Base-by-base conservation (phyloP, 2,888 invertebrate genomes). In the Metacarcinus magister region DNA sequence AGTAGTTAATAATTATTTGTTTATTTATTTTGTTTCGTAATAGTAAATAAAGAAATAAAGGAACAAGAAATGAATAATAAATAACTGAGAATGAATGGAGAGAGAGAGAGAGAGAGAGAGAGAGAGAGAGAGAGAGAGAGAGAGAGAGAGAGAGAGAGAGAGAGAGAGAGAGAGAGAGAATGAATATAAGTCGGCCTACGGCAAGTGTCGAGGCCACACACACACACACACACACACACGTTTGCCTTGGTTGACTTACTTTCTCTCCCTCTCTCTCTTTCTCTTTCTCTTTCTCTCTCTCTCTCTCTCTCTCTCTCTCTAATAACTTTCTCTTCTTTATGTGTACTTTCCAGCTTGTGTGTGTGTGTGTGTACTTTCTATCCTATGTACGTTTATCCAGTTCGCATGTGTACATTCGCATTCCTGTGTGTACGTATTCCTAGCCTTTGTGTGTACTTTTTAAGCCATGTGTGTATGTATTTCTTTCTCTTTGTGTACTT, bases 121-220 rank as follows among this genome's bases (percentile, higher is more conserved):
- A n/a, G n/a, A n/a, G 54, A 67, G 67, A 67, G 67, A 67, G 67
- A 67, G 67, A 67, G 67, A 67, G 67, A 67, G 67, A 67, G 67
- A 67, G 67, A 67, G 67, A 67, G 67, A 67, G 67, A 67, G 67
- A 67, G 67, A 67, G 67, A 67, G 67, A 67, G 67, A 67, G 67
- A 67, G 67, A 67, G 19, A n/a, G 67, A 67, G 67, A 67, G 67
- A 67, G 67, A 67, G 67, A 67, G 67, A 67, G 67, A n/a, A 16
- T 5, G n/a, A n/a, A 16, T 3, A 5, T 23, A 67, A 23, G 67
- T 16, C 5, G 67, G 67, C 67, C 67, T 67, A 23, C 19, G 67
- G 67, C 67, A n/a, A 67, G 67, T 67, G 67, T 67, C 67, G 67
- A 67, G 67, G 67, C 67, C 67, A 67, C 67, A 19, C 67, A 54